phyloP scores from a whole-genome alignment of 30 jellyfish, hydroid and myxozoan species.

The Sanderia malayensis region DNA sequence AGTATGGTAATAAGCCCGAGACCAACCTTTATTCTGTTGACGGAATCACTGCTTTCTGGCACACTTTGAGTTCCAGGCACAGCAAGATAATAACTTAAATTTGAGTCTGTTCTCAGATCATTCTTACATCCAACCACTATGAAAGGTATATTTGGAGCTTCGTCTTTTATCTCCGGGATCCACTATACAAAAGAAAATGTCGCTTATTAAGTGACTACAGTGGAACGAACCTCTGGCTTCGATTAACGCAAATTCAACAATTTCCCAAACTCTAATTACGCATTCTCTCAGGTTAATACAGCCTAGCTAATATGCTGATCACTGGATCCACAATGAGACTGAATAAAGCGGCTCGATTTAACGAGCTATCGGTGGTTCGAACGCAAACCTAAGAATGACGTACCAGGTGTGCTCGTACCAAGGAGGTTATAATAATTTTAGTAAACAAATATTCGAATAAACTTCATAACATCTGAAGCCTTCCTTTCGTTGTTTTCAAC shows the following conservation, averaged over 20 bases:
- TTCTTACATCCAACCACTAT: slow-evolving; percentile 86
- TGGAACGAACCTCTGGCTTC: no score
- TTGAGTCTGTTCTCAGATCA: slow-evolving; percentile 67
- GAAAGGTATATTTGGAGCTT: slow-evolving; percentile 74
- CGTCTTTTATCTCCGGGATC: slow-evolving; percentile 76
- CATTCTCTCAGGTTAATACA: background rate
- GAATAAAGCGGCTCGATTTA: background rate
- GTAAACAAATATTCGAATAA: background rate
- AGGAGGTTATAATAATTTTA: no score
- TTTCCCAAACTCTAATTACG: no score
- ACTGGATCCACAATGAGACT: background rate
- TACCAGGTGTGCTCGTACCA: no score
- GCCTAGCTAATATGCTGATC: background rate
- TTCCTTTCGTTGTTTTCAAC: background rate
- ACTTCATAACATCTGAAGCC: background rate
- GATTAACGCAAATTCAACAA: no score
- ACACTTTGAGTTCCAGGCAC: slow-evolving; percentile 57
- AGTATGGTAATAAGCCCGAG: background rate
- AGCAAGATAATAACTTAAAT: slow-evolving; percentile 39
- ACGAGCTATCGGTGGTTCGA: no score
- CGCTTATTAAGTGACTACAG: no score
- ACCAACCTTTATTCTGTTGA: slow-evolving; percentile 33
- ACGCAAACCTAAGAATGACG: no score
- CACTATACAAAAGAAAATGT: slow-evolving; percentile 56
- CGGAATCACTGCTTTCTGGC: slow-evolving; percentile 27